These are phyloP conservation scores for Sesia bembeciformis DNA, from an alignment of 2,888 invertebrate genomes.

Conservation along the genomic window DNA sequence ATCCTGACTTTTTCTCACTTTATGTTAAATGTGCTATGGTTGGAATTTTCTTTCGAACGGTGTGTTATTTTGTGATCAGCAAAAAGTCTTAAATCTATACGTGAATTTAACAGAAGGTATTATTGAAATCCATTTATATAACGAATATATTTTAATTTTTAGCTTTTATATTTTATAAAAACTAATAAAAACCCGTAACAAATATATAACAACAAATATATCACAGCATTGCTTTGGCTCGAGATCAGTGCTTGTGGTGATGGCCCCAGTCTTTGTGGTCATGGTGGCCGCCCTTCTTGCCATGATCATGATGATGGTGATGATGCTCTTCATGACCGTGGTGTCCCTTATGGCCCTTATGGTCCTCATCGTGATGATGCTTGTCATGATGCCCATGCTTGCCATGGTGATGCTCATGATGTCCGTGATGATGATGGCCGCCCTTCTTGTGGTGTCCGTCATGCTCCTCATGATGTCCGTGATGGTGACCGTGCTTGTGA, in stretches of 20 bases:
- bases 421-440: conserved; percentile 56
- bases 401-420: conserved; percentile 62
- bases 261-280: conserved; percentile 63
- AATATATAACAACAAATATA: conserved; percentile 22
- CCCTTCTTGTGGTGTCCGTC: conserved; percentile 65
- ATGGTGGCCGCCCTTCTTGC: conserved; percentile 63
- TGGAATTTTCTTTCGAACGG: too few species aligned
- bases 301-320: conserved; percentile 63
- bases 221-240: conserved; percentile 43
- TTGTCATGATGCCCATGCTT: conserved; percentile 64
- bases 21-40: too few species aligned
- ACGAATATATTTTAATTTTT: background rate
- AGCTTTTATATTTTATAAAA: background rate
- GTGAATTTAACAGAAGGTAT: conserved; percentile 6
- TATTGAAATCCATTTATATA: conserved; percentile 6
- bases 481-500: conserved; percentile 61
- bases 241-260: conserved; percentile 60
- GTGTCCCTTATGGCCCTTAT: conserved; percentile 65
- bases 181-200: conserved; percentile 1
- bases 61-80: too few species aligned
- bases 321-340: conserved; percentile 67
- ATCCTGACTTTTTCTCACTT: too few species aligned
- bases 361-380: conserved; percentile 58
- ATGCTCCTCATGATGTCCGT: conserved; percentile 58
- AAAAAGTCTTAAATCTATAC: too few species aligned